Conservation (phyloP, 2,888 invertebrate species). For the Criorhina ranunculi region DNA sequence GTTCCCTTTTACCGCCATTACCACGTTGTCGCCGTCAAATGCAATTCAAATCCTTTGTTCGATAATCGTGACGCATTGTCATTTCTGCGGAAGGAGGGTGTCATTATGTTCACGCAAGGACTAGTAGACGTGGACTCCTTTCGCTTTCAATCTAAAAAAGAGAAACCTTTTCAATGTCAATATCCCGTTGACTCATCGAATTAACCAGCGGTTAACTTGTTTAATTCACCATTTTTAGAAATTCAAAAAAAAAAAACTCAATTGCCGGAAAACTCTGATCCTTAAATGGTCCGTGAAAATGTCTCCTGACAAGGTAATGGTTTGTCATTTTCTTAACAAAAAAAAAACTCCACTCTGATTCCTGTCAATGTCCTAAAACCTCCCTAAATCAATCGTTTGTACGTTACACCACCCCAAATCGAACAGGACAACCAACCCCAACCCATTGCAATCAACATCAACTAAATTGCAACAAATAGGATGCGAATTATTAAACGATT, state of each 20-base stretch:
- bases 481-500: constrained; percentile 74
- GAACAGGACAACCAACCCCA: constrained; percentile 5
- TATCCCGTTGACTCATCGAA: constrained; percentile 20
- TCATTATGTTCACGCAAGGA: constrained; percentile 31
- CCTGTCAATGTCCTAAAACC: constrained; percentile 18
- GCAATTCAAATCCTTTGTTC: constrained; percentile 65
- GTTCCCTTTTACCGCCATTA: constrained; percentile 52
- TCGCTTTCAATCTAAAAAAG: not conserved
- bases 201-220: constrained; percentile 39
- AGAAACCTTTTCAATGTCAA: constrained; percentile 24
- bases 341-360: constrained; percentile 11
- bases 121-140: not conserved
- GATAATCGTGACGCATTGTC: constrained; percentile 46
- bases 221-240: constrained; percentile 14
- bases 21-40: constrained; percentile 30
- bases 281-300: constrained; percentile 48
- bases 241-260: constrained; percentile 21
- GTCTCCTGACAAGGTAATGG: constrained; percentile 53
- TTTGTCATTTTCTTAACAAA: constrained; percentile 26
- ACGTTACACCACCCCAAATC: constrained; percentile 22
- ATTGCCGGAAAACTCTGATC: constrained; percentile 47
- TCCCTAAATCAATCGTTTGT: constrained; percentile 17
- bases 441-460: constrained; percentile 54
- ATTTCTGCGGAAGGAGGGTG: constrained; percentile 1
- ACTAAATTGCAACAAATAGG: constrained; percentile 66